A percentile compares a stretch with the other conserved stretches of the same genome.
phyloP scores from a whole-genome alignment of 2,113 vertebrate genomes.

The Coreoperca whiteheadi region DNA sequence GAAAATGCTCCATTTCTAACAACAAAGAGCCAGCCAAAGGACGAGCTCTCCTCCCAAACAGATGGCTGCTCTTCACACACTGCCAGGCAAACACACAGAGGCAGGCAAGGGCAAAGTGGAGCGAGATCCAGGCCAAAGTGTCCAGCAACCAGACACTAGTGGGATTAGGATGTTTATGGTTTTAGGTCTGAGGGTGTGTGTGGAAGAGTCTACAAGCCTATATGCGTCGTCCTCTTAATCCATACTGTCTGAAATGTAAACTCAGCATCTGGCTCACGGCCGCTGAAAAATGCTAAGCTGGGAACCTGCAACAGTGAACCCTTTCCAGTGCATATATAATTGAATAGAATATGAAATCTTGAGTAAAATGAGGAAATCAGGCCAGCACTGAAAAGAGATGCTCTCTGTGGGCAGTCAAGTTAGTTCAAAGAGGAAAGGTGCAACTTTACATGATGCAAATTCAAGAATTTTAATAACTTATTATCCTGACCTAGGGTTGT shows the following conservation, averaged over 20 bases:
- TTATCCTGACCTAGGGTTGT: neutral
- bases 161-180: neutral
- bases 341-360: slow-evolving; percentile 56
- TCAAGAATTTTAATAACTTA: slow-evolving; percentile 17
- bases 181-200: neutral
- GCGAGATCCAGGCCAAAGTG: slow-evolving; percentile 31
- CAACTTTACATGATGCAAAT: slow-evolving; percentile 25
- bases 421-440: slow-evolving; percentile 24
- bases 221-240: slow-evolving; percentile 10
- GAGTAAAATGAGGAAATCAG: slow-evolving; percentile 45
- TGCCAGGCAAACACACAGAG: slow-evolving; percentile 36
- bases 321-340: slow-evolving; percentile 37
- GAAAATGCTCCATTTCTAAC: slow-evolving; percentile 29
- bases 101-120: slow-evolving; percentile 29
- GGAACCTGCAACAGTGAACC: slow-evolving; percentile 2
- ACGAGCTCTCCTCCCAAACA: slow-evolving; percentile 45
- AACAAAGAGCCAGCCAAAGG: slow-evolving; percentile 46
- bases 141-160: slow-evolving; percentile 27
- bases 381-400: neutral
- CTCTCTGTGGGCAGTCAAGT: slow-evolving; percentile 20
- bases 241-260: slow-evolving; percentile 16
- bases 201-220: neutral
- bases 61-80: slow-evolving; percentile 48
- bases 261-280: slow-evolving; percentile 13
- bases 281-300: neutral